Conservation (phyloP, 2,797 vertebrate genomes). For the Rousettus madagascariensis region DNA sequence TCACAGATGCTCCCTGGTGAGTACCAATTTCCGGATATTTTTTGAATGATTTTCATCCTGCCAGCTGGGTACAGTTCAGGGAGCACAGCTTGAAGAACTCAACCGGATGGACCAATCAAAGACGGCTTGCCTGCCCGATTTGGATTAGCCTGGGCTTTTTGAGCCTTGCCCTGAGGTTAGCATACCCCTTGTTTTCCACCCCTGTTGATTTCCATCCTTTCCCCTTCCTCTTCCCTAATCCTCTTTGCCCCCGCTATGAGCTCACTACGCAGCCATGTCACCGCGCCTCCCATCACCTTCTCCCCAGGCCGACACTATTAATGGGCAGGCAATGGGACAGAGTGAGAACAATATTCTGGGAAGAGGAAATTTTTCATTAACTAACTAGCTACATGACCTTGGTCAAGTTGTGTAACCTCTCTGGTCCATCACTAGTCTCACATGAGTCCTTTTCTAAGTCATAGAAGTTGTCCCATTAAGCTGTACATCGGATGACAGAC, state of each 20-base stretch:
- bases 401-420: background rate
- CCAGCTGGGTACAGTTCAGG: conserved; percentile 77
- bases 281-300: background rate
- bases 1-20: conserved; percentile 80
- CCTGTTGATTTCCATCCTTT: background rate
- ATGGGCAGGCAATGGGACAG: background rate
- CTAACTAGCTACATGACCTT: background rate
- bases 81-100: conserved; percentile 55
- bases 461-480: background rate
- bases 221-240: background rate
- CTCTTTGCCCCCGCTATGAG: background rate
- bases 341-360: background rate
- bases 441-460: background rate
- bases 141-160: background rate
- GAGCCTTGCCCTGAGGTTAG: conserved; percentile 30
- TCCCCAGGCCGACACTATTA: background rate
- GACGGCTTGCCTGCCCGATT: conserved; percentile 2
- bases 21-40: conserved; percentile 76
- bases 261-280: background rate
- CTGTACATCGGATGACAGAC: background rate
- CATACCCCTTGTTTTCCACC: background rate
- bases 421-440: background rate
- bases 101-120: conserved; percentile 48
- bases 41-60: conserved; percentile 79
- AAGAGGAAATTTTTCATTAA: background rate